phyloP scores from a whole-genome alignment of 2,797 vertebrate species.

The Eupleurogrammus muticus region DNA sequence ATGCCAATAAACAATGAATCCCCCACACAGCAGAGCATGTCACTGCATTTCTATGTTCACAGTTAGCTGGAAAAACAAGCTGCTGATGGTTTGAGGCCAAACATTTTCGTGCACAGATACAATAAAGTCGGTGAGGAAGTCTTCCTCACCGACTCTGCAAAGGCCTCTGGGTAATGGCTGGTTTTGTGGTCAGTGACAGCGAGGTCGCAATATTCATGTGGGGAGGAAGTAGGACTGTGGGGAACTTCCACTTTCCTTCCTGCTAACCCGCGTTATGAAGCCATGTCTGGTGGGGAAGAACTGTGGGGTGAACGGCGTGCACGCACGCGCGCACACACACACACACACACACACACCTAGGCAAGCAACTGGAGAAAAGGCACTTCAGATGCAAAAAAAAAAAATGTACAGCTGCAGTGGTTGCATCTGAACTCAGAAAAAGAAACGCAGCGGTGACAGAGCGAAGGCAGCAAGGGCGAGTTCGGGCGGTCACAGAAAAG shows the following conservation, averaged over 20 bases:
- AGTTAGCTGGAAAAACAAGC: slow-evolving; percentile 14
- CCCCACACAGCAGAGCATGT: no score
- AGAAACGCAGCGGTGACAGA: slow-evolving; percentile 14
- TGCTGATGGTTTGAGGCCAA: slow-evolving; percentile 31
- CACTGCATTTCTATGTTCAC: not conserved
- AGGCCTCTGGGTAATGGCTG: slow-evolving; percentile 80
- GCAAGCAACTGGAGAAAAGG: slow-evolving; percentile 21
- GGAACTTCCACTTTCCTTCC: slow-evolving; percentile 86
- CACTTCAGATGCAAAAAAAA: slow-evolving; percentile 36
- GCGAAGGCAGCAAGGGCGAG: slow-evolving; percentile 16
- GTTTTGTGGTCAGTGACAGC: slow-evolving; percentile 83
- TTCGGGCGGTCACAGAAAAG: slow-evolving; percentile 12
- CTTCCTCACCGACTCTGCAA: slow-evolving; percentile 70
- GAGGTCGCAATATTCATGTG: slow-evolving; percentile 77
- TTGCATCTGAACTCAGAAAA: not conserved
- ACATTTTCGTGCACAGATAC: slow-evolving; percentile 46
- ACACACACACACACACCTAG: slow-evolving; percentile 13
- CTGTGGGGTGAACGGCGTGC: slow-evolving; percentile 43
- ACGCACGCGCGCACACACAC: no score
- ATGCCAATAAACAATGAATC: no score
- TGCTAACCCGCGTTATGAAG: slow-evolving; percentile 69
- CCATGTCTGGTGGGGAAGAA: slow-evolving; percentile 55
- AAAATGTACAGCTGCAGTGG: slow-evolving; percentile 17
- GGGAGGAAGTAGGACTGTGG: slow-evolving; percentile 82
- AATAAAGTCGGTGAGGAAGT: slow-evolving; percentile 44